Evolutionary conservation across 2,888 invertebrate genomes (phyloP).

Genomic region (Meteorus colon): DNA sequence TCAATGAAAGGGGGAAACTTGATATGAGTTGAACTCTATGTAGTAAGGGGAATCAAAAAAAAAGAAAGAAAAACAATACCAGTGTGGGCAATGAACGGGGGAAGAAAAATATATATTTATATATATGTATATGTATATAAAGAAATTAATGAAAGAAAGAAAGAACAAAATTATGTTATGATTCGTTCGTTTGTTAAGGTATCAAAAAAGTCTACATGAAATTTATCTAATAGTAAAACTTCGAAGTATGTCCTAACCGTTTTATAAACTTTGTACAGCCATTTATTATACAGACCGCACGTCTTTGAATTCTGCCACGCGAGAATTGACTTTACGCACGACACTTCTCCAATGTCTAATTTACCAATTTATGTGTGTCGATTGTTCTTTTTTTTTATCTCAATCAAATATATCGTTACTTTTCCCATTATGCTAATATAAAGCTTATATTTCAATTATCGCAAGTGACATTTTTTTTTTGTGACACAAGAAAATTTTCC

Average conservation of each 20-base stretch:
- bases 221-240: conserved; percentile 43
- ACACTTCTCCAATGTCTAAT: background rate
- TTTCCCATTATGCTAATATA: conserved; percentile 23
- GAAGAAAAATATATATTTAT: conserved; percentile 27
- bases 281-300: conserved; percentile 36
- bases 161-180: background rate
- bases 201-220: conserved; percentile 48
- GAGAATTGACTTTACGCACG: conserved; percentile 6
- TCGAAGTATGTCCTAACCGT: conserved; percentile 38
- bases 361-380: background rate
- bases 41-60: too few species aligned
- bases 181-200: conserved; percentile 38
- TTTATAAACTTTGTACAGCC: conserved; percentile 51
- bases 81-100: conserved; percentile 22
- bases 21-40: conserved; percentile 14
- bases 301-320: background rate
- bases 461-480: conserved; percentile 4
- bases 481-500: background rate
- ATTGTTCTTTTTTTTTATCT: background rate
- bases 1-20: conserved; percentile 1
- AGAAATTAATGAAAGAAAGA: conserved; percentile 6
- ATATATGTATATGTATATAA: conserved; percentile 16
- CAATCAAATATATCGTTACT: background rate
- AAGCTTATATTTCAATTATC: conserved; percentile 17
- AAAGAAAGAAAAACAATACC: background rate